A percentile compares a stretch with the other conserved stretches of the same genome.
Conservation (phyloP, 1,140 invertebrate genomes). For the Pinna nobilis region DNA sequence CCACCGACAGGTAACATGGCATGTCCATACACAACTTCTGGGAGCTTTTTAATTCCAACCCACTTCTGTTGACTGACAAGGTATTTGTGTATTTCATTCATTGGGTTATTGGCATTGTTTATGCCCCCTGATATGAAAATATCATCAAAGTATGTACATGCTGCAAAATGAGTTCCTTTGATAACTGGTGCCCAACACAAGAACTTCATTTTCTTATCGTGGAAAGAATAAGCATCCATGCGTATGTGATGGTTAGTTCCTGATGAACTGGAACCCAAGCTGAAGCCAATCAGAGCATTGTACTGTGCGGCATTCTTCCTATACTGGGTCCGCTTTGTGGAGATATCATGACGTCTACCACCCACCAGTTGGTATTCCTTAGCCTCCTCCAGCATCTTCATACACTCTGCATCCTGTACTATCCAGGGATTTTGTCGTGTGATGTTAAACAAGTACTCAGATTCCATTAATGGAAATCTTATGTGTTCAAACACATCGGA, state of each 20-base stretch:
- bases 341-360: neutral
- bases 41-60: neutral
- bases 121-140: neutral
- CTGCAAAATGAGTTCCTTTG: neutral
- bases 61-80: neutral
- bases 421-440: neutral
- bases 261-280: neutral
- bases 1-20: neutral
- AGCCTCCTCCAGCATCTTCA: neutral
- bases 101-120: neutral
- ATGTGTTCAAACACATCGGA: neutral
- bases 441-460: conserved; percentile 1
- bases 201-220: neutral
- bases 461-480: neutral
- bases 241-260: neutral
- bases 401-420: neutral
- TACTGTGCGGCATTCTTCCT: neutral
- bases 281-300: neutral
- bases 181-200: neutral
- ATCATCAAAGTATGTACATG: conserved; percentile 1
- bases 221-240: neutral
- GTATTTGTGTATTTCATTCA: neutral
- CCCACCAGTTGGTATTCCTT: neutral
- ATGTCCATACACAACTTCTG: neutral
- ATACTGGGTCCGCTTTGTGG: neutral